phyloP scores from a whole-genome alignment of 2,113 vertebrate species.

The Bos taurus region ARS-UCD2.0 NC_037338.1:55581501-55582000 shows the following conservation, averaged over 20 bases:
- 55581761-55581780: not conserved
- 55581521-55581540: not conserved
- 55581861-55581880: not conserved
- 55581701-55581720: not conserved
- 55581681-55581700: not conserved
- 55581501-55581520: not conserved
- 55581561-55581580: constrained; percentile 44
- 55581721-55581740: not conserved
- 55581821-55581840: not conserved
- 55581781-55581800: not conserved
- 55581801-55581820: not conserved
- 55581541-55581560: constrained; percentile 56
- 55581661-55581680: not conserved
- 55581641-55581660: not conserved
- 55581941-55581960: not conserved
- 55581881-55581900: not conserved
- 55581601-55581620: constrained; percentile 33
- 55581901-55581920: not conserved
- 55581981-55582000: not conserved
- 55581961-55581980: not conserved
- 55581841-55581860: not conserved
- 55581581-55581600: constrained; percentile 25
- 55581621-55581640: not conserved
- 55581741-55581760: not conserved
- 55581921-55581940: not conserved